Evolutionary conservation across 2,888 invertebrate genomes (phyloP), one percentile per base, ranked within the genome.

Genomic region (Oeneis ivallda): DNA sequence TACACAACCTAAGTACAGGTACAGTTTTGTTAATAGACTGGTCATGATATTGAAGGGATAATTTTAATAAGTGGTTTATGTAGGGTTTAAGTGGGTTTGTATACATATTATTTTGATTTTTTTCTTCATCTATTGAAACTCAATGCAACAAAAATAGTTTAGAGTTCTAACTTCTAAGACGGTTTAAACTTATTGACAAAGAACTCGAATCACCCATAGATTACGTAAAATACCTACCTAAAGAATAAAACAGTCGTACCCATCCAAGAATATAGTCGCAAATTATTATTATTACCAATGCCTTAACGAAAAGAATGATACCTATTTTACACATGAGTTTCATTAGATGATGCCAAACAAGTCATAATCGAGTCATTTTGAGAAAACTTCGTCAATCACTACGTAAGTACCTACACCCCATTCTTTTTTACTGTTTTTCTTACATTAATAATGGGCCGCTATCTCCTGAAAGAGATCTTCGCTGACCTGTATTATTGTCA

Each of bases 401-500:
- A 49, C 1, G 5, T 8, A 77, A 6, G 15, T 47, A 47, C 47
- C 73, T 70, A 79, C 76, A 82, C 81, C 80, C 75, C 84, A 84
- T 86, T 89, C 82, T 81, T 85, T 87, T 87, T 89, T 89, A 86
- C 85, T 86, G 89, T 89, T 90, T 88, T 91, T 87, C 83, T 79
- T 80, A 84, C 90, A 91, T 90, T 88, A 88, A 89, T 91, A 90
- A 87, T 83, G 75, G 85, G 78, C 81, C 83, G 79, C 85, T 88
- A 91, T 92, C 91, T 87, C 72, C 74, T 76, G 78, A 80, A 79
- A 82, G 83, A 84, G 86, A 92, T 92, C 92, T 92, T 90, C 87
- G 92, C 92, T 92, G 92, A 92, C 90, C 92, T 91, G 92, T 91
- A 90, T 91, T 92, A 91, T 92, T 91, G 90, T 91, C 91, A 90